These are phyloP conservation scores for Megaleporinus macrocephalus DNA, from an alignment of 2,113 vertebrate species.

Conservation along the genomic window DNA sequence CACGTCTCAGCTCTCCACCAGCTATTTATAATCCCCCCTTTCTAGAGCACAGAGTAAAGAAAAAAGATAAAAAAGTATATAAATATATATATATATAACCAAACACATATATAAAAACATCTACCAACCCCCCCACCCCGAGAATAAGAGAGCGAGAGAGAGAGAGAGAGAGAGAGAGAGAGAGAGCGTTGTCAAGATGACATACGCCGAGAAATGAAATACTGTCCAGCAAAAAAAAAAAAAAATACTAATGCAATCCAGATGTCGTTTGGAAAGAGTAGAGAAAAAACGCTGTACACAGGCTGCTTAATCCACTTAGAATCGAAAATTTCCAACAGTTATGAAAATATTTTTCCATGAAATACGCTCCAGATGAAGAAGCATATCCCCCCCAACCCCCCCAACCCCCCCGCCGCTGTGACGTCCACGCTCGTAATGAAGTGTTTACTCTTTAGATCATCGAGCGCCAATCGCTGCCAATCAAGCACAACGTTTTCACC, in stretches of 20 bases:
- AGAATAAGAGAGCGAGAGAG: conserved; percentile 9
- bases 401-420: conserved; percentile 56
- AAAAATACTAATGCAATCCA: conserved; percentile 64
- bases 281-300: conserved; percentile 57
- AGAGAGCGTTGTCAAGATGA: conserved; percentile 61
- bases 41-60: conserved; percentile 36
- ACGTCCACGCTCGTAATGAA: conserved; percentile 39
- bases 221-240: conserved; percentile 60
- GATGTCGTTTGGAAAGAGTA: conserved; percentile 61
- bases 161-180: conserved; percentile 15
- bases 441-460: conserved; percentile 19
- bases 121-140: neutral
- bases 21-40: conserved; percentile 60
- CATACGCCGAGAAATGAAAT: conserved; percentile 62
- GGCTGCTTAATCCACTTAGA: conserved; percentile 71
- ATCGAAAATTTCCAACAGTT: conserved; percentile 75
- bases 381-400: conserved; percentile 58
- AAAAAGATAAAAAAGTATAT: conserved; percentile 39
- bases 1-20: conserved; percentile 50
- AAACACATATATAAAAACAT: neutral
- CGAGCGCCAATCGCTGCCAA: conserved; percentile 2
- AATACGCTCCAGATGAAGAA: conserved; percentile 71
- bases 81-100: neutral
- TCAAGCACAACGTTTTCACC: neutral
- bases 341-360: conserved; percentile 73